Percentiles rank a stretch among this genome's conserved stretches.
Conservation (phyloP, 2,888 invertebrate species). For the Cantharis rustica region DNA sequence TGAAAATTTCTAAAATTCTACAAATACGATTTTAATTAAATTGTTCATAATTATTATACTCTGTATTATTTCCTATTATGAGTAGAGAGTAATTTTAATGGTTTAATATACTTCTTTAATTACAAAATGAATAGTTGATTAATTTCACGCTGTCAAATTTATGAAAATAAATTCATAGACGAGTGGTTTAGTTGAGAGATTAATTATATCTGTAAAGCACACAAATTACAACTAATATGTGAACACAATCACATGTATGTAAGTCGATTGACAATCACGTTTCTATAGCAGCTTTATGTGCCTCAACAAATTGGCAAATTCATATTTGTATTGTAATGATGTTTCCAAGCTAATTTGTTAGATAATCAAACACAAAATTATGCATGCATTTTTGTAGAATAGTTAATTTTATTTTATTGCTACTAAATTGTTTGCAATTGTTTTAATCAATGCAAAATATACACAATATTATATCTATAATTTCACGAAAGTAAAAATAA, state of each 20-base stretch:
- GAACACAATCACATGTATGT: neutral
- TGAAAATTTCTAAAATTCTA: neutral
- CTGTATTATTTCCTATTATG: too few relatives aligned
- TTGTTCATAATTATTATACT: neutral
- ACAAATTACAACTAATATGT: neutral
- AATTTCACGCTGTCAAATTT: slow-evolving; percentile 3
- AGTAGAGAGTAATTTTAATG: neutral
- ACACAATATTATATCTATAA: neutral
- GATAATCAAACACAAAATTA: neutral
- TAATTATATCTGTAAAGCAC: slow-evolving; percentile 2
- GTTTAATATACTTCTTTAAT: neutral
- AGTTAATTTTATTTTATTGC: too few relatives aligned
- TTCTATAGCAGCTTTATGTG: neutral
- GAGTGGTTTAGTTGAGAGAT: neutral
- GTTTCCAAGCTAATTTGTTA: neutral
- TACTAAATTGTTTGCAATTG: too few relatives aligned
- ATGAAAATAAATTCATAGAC: neutral
- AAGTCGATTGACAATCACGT: neutral
- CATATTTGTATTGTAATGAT: neutral
- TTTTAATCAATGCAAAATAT: neutral
- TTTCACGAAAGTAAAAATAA: neutral
- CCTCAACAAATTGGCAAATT: neutral
- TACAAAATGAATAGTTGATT: neutral
- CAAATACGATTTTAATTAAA: neutral
- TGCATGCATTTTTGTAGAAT: neutral